A percentile compares a stretch with the other conserved stretches of the same genome.
Evolutionary conservation across 2,113 vertebrate genomes (phyloP).

Genomic region (Diphyllodes magnificus): DNA sequence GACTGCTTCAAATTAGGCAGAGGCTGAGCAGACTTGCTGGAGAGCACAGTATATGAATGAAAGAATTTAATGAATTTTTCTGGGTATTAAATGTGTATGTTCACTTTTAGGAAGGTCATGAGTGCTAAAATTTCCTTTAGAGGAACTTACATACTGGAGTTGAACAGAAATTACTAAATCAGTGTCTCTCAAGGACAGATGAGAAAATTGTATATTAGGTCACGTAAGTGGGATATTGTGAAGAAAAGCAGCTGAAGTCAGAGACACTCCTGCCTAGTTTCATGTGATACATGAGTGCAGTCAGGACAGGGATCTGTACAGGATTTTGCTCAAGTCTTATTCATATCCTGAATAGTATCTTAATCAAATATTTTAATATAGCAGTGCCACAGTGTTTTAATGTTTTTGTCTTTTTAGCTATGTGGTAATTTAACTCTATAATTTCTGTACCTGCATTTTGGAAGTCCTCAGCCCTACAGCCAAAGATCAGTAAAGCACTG

Average conservation of each 20-base stretch:
- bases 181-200: not conserved
- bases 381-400: not conserved
- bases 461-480: not conserved
- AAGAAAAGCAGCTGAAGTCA: not conserved
- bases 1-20: not conserved
- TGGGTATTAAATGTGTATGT: not conserved
- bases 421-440: not conserved
- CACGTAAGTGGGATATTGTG: rapidly evolving
- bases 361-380: not conserved
- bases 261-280: not conserved
- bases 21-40: not conserved
- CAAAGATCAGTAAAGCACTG: not conserved
- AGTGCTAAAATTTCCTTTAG: not conserved
- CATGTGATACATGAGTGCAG: not conserved
- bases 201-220: not conserved
- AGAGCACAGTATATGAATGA: not conserved
- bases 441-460: not conserved
- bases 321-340: not conserved
- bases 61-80: not conserved
- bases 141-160: not conserved
- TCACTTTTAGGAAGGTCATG: not conserved
- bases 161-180: not conserved
- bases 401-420: not conserved
- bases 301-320: not conserved
- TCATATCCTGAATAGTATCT: not conserved